phyloP scores from a whole-genome alignment of 2,113 vertebrate species.

The Scalopus aquaticus region DNA sequence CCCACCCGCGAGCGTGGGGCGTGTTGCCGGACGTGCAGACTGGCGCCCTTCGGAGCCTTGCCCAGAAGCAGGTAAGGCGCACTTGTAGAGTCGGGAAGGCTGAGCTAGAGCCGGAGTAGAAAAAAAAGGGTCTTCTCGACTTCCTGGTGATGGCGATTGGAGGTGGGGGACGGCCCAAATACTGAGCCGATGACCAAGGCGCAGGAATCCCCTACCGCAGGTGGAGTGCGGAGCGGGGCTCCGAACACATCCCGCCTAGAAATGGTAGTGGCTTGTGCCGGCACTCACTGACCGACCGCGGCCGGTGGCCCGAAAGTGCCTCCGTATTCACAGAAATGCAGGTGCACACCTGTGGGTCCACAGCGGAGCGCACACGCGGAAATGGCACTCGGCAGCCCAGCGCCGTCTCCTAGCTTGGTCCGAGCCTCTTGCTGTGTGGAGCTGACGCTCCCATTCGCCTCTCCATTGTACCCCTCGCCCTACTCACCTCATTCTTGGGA shows the following conservation, averaged over 20 bases:
- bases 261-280: background rate
- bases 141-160: background rate
- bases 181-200: background rate
- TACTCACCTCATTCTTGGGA: background rate
- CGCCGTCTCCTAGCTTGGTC: background rate
- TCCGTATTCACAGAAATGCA: background rate
- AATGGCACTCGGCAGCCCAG: background rate
- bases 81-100: background rate
- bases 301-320: background rate
- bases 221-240: background rate
- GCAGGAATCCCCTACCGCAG: background rate
- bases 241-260: background rate
- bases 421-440: background rate
- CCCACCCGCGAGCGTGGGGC: background rate
- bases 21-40: background rate
- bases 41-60: background rate
- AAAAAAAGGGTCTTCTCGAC: background rate
- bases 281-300: too few relatives aligned
- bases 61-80: conserved; percentile 59
- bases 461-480: background rate
- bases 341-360: background rate
- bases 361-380: background rate
- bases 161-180: background rate
- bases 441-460: background rate
- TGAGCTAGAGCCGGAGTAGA: background rate